A percentile compares a stretch with the other conserved stretches of the same genome.
These are phyloP conservation scores for Lagopus leucura DNA, from an alignment of 2,113 vertebrate species.

Conservation along the genomic window DNA sequence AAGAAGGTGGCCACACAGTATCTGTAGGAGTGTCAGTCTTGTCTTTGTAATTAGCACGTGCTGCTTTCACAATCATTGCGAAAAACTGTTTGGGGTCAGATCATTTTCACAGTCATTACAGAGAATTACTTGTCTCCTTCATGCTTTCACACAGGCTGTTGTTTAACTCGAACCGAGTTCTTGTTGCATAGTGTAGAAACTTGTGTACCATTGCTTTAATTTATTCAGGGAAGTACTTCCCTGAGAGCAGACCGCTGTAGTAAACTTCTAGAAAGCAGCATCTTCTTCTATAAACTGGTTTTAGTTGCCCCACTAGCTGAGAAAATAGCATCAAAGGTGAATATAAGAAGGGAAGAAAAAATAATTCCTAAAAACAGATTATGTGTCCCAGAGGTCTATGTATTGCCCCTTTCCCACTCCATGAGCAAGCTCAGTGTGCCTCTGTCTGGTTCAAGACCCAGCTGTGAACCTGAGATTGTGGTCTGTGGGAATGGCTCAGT, in stretches of 20 bases:
- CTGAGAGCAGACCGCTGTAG: not conserved
- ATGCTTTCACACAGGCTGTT: not conserved
- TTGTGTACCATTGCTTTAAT: not conserved
- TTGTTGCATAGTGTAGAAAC: not conserved
- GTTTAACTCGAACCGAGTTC: not conserved
- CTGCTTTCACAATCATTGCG: slow-evolving; percentile 24
- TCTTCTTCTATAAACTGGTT: not conserved
- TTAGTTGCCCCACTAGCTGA: not conserved
- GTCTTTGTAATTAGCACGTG: slow-evolving; percentile 33
- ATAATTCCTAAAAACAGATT: not conserved
- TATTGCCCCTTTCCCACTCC: not conserved
- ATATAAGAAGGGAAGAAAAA: not conserved
- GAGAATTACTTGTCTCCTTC: not conserved
- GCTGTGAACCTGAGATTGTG: not conserved
- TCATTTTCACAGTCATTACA: slow-evolving; percentile 42
- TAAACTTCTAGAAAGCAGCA: not conserved
- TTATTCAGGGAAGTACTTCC: not conserved
- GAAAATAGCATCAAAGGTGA: not conserved
- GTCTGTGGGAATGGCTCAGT: not conserved
- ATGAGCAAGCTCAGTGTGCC: not conserved
- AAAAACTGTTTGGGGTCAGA: slow-evolving; percentile 35
- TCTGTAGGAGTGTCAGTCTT: slow-evolving; percentile 19
- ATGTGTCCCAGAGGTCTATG: not conserved
- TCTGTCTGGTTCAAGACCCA: not conserved
- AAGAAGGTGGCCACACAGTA: slow-evolving; percentile 21